These are phyloP conservation scores for Nesospiza acunhae DNA, from an alignment of 2,113 vertebrate species.

Conservation along the genomic window DNA sequence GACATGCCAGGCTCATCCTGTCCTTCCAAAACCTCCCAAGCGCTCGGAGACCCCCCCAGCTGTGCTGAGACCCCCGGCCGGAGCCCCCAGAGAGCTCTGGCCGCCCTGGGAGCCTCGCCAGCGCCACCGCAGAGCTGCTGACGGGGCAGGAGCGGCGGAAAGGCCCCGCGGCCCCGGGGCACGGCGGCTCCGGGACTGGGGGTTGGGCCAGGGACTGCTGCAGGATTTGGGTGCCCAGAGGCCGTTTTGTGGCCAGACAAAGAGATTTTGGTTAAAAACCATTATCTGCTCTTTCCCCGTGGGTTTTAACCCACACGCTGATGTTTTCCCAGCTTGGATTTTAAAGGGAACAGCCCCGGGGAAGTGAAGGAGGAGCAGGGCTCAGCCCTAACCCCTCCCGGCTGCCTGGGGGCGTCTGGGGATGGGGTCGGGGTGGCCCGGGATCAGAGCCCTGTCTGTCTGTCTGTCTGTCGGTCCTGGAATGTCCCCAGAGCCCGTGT, in stretches of 20 bases:
- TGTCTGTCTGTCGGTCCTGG: not conserved
- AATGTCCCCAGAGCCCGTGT: rapidly evolving
- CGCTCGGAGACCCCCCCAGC: not conserved
- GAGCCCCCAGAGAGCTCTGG: not conserved
- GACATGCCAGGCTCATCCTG: not conserved
- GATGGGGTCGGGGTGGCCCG: not conserved
- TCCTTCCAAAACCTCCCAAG: not conserved
- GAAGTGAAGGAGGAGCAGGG: rapidly evolving
- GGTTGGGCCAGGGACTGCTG: not conserved
- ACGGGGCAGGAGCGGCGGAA: conserved; percentile 21
- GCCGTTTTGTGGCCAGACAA: not conserved
- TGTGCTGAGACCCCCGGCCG: not conserved
- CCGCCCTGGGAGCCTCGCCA: not conserved
- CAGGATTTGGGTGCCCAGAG: not conserved
- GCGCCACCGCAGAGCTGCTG: not conserved
- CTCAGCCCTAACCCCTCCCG: rapidly evolving
- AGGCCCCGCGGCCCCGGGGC: not conserved
- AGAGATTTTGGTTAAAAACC: conserved; percentile 17
- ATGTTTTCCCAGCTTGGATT: not conserved
- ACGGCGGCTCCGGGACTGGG: not conserved
- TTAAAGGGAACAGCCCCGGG: not conserved
- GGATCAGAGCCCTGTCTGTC: not conserved
- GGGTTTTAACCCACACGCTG: not conserved
- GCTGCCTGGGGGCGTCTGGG: rapidly evolving
- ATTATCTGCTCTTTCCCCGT: not conserved